phyloP scores from a whole-genome alignment of 2,113 vertebrate genomes.

The Geococcyx californianus region DNA sequence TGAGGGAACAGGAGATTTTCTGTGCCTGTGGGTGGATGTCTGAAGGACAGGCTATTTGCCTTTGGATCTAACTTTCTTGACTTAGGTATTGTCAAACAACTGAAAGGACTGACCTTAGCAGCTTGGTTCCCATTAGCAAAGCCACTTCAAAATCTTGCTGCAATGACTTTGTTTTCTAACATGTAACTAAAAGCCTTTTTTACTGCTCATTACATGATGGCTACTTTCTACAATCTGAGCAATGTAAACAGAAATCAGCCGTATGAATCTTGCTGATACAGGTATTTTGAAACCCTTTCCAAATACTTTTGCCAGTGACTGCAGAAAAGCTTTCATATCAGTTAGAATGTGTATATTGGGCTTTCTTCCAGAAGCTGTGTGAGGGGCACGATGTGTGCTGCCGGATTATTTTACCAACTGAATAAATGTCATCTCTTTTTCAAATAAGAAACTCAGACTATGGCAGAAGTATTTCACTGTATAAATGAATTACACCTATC shows the following conservation, averaged over 20 bases:
- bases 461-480: not conserved
- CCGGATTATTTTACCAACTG: constrained; percentile 10
- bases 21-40: not conserved
- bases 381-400: not conserved
- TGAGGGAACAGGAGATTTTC: not conserved
- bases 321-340: constrained; percentile 5
- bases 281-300: not conserved
- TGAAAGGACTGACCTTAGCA: not conserved
- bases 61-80: not conserved
- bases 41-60: not conserved
- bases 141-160: not conserved
- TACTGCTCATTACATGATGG: not conserved
- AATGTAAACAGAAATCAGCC: not conserved
- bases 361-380: constrained; percentile 28
- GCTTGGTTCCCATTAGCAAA: constrained; percentile 1
- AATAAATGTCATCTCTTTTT: constrained; percentile 41
- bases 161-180: constrained; percentile 9
- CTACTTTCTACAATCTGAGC: not conserved
- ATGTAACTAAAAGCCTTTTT: not conserved
- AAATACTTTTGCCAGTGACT: not conserved
- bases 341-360: not conserved
- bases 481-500: not conserved
- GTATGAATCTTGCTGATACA: not conserved
- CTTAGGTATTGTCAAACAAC: constrained; percentile 26
- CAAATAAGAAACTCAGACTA: constrained; percentile 7